Conservation (phyloP, 2,888 invertebrate genomes). For the Rhamnusium bicolor region DNA sequence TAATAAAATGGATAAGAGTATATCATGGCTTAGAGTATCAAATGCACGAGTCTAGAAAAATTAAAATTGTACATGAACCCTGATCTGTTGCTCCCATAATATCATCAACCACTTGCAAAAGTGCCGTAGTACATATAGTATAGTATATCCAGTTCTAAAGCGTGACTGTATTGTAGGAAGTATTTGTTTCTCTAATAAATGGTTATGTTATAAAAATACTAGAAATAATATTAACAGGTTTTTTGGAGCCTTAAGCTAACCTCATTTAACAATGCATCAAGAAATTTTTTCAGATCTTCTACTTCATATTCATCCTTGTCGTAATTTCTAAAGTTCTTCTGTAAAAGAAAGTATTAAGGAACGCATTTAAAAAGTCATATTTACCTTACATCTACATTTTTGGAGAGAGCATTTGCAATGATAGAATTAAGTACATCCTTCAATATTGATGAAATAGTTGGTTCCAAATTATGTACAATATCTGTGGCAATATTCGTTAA, state of each 20-base stretch:
- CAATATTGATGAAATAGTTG: background rate
- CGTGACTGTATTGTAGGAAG: too few species aligned
- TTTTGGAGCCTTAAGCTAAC: background rate
- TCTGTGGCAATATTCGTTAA: background rate
- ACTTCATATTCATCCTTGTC: background rate
- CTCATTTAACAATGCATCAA: background rate
- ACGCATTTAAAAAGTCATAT: background rate
- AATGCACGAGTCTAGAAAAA: too few species aligned
- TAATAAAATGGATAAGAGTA: too few species aligned
- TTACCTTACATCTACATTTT: background rate
- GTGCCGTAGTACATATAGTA: too few species aligned
- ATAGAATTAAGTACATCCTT: background rate
- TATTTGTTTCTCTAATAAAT: too few species aligned
- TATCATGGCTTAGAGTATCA: too few species aligned
- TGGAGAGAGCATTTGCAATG: background rate
- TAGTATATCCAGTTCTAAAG: too few species aligned
- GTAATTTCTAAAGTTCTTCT: background rate
- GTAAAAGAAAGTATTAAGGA: background rate
- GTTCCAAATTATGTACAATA: background rate
- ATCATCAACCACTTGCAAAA: too few species aligned
- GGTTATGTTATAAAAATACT: background rate
- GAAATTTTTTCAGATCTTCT: background rate
- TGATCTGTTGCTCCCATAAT: too few species aligned
- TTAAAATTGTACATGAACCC: too few species aligned
- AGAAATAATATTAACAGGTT: background rate